Percentiles rank a stretch among this genome's conserved stretches.
Evolutionary conservation across 2,797 vertebrate species (phyloP).

Genomic region (Falco naumanni): DNA sequence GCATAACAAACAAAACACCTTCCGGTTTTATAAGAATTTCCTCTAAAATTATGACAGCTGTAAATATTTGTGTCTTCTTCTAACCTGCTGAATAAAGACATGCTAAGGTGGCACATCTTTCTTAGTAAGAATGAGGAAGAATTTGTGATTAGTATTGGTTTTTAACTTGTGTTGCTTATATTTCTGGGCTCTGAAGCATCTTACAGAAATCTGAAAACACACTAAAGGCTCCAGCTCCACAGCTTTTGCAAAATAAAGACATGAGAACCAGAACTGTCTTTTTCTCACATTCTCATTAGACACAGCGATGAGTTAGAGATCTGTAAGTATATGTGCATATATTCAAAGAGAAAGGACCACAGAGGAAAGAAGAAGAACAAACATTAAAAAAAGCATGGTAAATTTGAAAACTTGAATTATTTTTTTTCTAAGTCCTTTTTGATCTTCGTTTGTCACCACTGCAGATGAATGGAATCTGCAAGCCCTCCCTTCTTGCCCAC

Average conservation of each 20-base stretch:
- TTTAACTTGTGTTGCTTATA: not conserved
- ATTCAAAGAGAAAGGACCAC: not conserved
- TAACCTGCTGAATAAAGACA: not conserved
- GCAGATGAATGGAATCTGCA: not conserved
- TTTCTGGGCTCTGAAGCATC: not conserved
- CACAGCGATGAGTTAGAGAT: not conserved
- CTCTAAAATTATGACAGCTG: not conserved
- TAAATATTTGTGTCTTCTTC: not conserved
- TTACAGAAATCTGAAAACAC: not conserved
- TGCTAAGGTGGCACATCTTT: not conserved
- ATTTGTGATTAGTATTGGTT: not conserved
- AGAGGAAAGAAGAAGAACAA: not conserved
- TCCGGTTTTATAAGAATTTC: not conserved
- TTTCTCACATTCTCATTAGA: not conserved
- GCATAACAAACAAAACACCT: not conserved
- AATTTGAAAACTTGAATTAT: not conserved
- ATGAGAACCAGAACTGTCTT: not conserved
- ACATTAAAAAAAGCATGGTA: not conserved
- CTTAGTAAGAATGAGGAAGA: not conserved
- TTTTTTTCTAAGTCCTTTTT: not conserved
- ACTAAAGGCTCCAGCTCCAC: not conserved
- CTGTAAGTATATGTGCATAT: not conserved
- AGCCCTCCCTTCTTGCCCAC: not conserved
- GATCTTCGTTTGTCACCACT: not conserved
- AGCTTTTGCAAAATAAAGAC: not conserved